These are phyloP conservation scores for Ibycter americanus DNA, from an alignment of 2,797 vertebrate species.

Conservation along the genomic window DNA sequence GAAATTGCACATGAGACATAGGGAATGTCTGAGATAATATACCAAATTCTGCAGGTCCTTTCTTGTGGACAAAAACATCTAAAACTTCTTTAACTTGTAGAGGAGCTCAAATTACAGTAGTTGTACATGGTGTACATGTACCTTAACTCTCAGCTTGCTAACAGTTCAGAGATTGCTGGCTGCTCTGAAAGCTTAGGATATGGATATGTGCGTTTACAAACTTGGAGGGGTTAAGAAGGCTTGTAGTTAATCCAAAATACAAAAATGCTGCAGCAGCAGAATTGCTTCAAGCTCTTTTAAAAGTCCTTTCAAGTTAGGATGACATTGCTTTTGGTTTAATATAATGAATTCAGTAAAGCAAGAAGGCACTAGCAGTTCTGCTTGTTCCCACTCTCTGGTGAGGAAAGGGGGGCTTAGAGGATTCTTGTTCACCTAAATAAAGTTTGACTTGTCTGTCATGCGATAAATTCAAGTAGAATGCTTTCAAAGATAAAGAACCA, in stretches of 20 bases:
- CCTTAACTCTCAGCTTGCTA: conserved; percentile 48
- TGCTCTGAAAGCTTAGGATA: neutral
- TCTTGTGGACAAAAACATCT: conserved; percentile 41
- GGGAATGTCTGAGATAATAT: conserved; percentile 37
- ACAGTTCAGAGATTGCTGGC: neutral
- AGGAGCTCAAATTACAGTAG: neutral
- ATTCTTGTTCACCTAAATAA: conserved; percentile 9
- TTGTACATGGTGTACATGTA: neutral
- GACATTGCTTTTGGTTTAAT: conserved; percentile 59
- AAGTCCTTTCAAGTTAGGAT: conserved; percentile 64
- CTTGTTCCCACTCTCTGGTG: conserved; percentile 44
- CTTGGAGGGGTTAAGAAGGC: conserved; percentile 42
- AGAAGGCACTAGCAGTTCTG: conserved; percentile 51
- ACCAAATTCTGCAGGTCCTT: conserved; percentile 14
- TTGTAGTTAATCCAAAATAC: conserved; percentile 54
- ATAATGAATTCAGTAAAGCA: conserved; percentile 63
- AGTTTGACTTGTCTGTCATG: conserved; percentile 27
- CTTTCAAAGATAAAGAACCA: neutral
- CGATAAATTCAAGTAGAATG: conserved; percentile 33
- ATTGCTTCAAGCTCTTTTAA: conserved; percentile 61
- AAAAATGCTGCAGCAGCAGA: conserved; percentile 53
- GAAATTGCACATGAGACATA: neutral
- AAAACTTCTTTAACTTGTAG: neutral
- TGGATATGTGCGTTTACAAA: neutral
- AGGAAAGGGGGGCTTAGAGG: conserved; percentile 45